Conservation (phyloP, 2,797 vertebrate genomes). For the Sebastes hubbsi region DNA sequence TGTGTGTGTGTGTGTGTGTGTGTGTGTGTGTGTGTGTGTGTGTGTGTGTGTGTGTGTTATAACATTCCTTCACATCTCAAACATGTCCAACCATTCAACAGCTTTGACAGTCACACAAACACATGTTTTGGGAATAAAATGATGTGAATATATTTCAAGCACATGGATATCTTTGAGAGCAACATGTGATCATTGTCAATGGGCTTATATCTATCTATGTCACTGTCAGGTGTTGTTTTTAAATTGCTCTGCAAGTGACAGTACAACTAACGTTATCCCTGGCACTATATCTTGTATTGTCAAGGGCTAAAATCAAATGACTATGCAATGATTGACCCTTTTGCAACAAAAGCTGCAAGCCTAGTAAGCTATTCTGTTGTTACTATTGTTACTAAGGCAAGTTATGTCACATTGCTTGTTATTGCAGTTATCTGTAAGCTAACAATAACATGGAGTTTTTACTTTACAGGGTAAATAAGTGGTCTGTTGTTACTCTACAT, state of each 20-base stretch:
- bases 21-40: no score
- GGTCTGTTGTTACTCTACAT: background rate
- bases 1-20: no score
- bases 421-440: background rate
- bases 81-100: no score
- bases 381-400: background rate
- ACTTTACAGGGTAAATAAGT: background rate
- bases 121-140: background rate
- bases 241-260: background rate
- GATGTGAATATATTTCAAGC: background rate
- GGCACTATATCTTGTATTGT: background rate
- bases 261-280: background rate
- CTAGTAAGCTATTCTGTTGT: background rate
- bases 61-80: no score
- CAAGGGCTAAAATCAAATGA: background rate
- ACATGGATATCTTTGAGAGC: background rate
- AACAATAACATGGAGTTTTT: background rate
- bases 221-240: background rate
- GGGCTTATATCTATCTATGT: background rate
- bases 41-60: no score
- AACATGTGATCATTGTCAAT: background rate
- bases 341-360: background rate
- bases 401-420: slow-evolving; percentile 4
- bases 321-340: background rate
- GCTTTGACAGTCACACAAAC: background rate